phyloP scores from a whole-genome alignment of 2,113 vertebrate species.

The Cololabis saira region DNA sequence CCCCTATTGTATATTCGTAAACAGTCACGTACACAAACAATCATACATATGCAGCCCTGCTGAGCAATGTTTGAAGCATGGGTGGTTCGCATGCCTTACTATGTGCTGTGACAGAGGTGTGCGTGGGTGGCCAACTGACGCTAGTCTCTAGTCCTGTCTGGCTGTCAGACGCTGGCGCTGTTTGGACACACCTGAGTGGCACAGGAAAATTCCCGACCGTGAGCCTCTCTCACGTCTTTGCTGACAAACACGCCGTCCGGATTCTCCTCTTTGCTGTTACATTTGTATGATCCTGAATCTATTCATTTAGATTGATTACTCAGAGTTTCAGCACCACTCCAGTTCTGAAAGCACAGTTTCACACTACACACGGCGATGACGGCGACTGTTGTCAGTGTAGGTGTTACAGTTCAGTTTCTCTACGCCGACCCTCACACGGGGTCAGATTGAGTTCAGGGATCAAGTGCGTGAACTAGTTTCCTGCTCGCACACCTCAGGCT shows the following conservation, averaged over 20 bases:
- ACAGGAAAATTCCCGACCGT: conserved; percentile 77
- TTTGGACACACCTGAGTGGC: conserved; percentile 86
- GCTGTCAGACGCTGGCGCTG: conserved; percentile 82
- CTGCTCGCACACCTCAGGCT: conserved; percentile 70
- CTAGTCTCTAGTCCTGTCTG: conserved; percentile 81
- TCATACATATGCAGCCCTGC: conserved; percentile 38
- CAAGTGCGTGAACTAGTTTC: conserved; percentile 67
- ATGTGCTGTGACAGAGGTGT: conserved; percentile 54
- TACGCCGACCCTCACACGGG: conserved; percentile 20
- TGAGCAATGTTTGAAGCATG: conserved; percentile 36
- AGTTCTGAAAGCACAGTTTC: too few relatives aligned
- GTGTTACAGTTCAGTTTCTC: conserved; percentile 19
- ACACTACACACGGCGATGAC: too few relatives aligned
- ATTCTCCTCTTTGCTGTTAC: conserved; percentile 4
- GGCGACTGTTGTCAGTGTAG: conserved; percentile 8
- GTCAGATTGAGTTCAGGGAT: conserved; percentile 58
- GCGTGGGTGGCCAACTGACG: conserved; percentile 81
- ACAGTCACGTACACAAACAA: conserved; percentile 67
- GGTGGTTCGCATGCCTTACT: conserved; percentile 51
- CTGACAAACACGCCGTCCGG: neutral
- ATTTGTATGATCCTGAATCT: too few relatives aligned
- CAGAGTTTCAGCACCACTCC: too few relatives aligned
- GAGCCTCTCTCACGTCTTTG: conserved; percentile 19
- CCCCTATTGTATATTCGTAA: conserved; percentile 71
- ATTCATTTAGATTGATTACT: too few relatives aligned